A percentile compares a stretch with the other conserved stretches of the same genome.
phyloP scores from a whole-genome alignment of 2,797 vertebrate genomes.

The Gambusia yucatana region DNA sequence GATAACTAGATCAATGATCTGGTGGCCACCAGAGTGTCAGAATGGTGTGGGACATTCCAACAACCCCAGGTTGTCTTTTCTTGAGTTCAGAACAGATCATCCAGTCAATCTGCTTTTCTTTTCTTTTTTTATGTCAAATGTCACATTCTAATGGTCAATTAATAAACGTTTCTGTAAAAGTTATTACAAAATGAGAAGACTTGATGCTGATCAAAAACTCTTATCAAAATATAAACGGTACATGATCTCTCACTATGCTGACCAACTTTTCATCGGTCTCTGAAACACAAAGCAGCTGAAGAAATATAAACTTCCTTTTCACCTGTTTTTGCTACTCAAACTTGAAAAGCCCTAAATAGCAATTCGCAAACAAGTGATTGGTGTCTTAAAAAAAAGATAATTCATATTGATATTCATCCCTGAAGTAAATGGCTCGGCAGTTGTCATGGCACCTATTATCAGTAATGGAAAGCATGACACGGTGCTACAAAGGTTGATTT shows the following conservation, averaged over 20 bases:
- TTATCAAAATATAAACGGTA: neutral
- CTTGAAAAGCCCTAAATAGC: neutral
- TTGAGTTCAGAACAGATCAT: constrained; percentile 26
- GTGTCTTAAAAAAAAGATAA: neutral
- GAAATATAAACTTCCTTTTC: neutral
- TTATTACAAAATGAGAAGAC: neutral
- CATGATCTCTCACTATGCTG: neutral
- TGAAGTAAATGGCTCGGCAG: neutral
- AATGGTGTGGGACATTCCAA: constrained; percentile 25
- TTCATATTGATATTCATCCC: neutral
- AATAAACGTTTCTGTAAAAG: constrained; percentile 23
- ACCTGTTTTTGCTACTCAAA: neutral
- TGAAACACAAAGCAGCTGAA: neutral
- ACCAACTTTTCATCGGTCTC: neutral
- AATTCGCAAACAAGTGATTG: neutral
- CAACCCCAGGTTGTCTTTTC: constrained; percentile 41
- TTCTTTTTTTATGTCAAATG: constrained; percentile 16
- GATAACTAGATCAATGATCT: constrained; percentile 79
- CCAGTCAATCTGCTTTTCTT: constrained; percentile 12
- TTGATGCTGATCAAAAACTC: neutral
- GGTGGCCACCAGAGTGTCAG: constrained; percentile 13
- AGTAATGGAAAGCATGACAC: neutral
- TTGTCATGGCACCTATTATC: neutral
- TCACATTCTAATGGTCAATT: constrained; percentile 29
- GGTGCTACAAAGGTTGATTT: neutral